Evolutionary conservation across 2,888 invertebrate species (phyloP), one percentile per base, ranked within the genome.

Genomic region (Caenorhabditis sp.): DNA sequence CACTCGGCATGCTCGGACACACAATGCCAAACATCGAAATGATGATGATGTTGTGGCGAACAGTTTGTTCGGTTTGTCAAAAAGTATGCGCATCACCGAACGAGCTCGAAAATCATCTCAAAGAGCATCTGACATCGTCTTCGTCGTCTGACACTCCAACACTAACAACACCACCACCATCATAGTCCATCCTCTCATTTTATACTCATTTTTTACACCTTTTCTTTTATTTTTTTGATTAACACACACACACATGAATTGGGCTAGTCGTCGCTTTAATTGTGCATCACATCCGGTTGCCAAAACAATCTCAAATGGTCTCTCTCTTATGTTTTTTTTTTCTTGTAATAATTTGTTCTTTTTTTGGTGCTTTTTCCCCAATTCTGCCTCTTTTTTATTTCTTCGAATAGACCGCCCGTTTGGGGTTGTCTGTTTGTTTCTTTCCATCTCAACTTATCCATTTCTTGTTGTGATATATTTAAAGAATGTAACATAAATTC

Each of bases 1-100:
- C 74, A 12, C 31, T 68, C 19, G 60, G 66, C 14, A 59, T 70
- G 51, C 60, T 71, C 21, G 75, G 76, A 8, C 74, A 71, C 14
- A 60, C 69, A 14, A 55, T 75, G 50, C 69, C 79, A 27, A 62
- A 62, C 31, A 67, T 84, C 53, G 83, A 84, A 58, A 77, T 81
- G 79, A 79, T 85, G 82, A 79, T 85, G 79, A 88, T 88, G 88
- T 69, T 88, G 59, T 89, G 89, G 89, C 86, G 88, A 69, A 88
- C 88, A 5, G 80, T 83, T 12, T 85, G 85, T 64, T 78, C 81
- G 8, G 84, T 85, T 23, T 85, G 85, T 61, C 82, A 81, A 58
- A 82, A 85, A 62, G 79, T 77, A 43, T 84, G 84, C 62, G 31
- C 77, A 23, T 76, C 79, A 8, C 76, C 83, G 4, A 37, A 53